Evolutionary conservation across 1,140 invertebrate species (phyloP), one percentile per base, ranked within the genome.

Genomic region (Druon quercuslanigerum): DNA sequence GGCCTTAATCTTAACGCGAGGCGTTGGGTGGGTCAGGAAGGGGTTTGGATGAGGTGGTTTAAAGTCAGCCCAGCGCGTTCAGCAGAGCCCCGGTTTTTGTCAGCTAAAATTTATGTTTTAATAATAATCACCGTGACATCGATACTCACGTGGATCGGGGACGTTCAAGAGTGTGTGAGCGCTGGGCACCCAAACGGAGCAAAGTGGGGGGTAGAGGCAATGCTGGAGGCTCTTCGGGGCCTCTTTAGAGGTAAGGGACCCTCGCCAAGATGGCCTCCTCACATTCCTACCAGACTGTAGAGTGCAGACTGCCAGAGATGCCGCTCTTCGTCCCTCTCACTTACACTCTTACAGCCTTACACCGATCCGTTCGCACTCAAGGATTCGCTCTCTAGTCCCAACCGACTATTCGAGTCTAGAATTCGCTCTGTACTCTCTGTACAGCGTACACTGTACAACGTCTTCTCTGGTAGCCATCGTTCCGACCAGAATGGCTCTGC

Each of bases 211-310:
- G 50, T 50, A 40, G 74, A 40, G 56, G 76, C 74, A 72, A 79
- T 77, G 80, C 71, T 70, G 70, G 56, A 50, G 40, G 80, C 81
- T 84, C 79, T 83, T 86, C 81, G 81, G 83, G 85, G 86, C 84
- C 86, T 82, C 79, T 82, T 83, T 79, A 83, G 80, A 84, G 83
- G 80, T 84, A 81, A 85, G 85, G 83, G 84, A 84, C 85, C 84
- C 82, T 84, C 75, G 71, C 83, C 86, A 89, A 89, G 88, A 89
- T 89, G 88, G 87, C 88, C 85, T 86, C 88, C 86, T 87, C 85
- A 82, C 88, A 89, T 90, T 89, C 88, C 87, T 87, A 74, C 77
- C 81, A 78, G 79, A 78, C 81, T 76, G 75, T 54, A 40, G 25
- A 33, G 25, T 33, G 25, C 5, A 33, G 25, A 33, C 71, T 60